phyloP scores from a whole-genome alignment of 2,888 invertebrate genomes.

The Cosmorhoe ocellata region DNA sequence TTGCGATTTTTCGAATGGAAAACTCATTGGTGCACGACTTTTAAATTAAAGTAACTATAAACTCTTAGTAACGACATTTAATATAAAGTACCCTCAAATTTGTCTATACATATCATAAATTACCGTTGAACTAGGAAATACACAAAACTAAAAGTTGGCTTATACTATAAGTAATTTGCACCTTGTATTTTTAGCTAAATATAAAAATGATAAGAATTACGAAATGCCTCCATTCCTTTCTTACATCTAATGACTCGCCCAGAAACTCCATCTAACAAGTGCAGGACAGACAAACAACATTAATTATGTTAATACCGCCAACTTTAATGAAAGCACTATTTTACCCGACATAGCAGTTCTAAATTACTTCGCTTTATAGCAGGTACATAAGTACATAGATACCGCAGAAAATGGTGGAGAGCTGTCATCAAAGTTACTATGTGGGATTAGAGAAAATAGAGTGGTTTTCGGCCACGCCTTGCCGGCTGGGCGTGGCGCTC shows the following conservation, averaged over 20 bases:
- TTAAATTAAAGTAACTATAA: no score
- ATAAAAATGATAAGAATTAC: no score
- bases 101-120: no score
- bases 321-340: conserved; percentile 34
- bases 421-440: conserved; percentile 21
- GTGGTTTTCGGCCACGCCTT: conserved; percentile 27
- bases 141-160: no score
- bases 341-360: conserved; percentile 28
- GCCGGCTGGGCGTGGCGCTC: conserved; percentile 21
- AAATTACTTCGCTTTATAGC: conserved; percentile 32
- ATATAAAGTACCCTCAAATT: no score
- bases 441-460: conserved; percentile 24
- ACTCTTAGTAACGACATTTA: no score
- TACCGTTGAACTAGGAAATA: no score
- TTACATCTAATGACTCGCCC: conserved; percentile 5
- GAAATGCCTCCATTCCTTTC: background rate
- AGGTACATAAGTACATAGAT: conserved; percentile 28
- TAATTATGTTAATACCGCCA: conserved; percentile 29
- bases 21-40: no score
- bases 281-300: conserved; percentile 28
- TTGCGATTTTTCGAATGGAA: no score
- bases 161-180: no score
- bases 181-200: no score
- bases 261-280: conserved; percentile 14
- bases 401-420: conserved; percentile 21